Conservation (phyloP, 2,888 invertebrate species). For the Pollenia labialis region DNA sequence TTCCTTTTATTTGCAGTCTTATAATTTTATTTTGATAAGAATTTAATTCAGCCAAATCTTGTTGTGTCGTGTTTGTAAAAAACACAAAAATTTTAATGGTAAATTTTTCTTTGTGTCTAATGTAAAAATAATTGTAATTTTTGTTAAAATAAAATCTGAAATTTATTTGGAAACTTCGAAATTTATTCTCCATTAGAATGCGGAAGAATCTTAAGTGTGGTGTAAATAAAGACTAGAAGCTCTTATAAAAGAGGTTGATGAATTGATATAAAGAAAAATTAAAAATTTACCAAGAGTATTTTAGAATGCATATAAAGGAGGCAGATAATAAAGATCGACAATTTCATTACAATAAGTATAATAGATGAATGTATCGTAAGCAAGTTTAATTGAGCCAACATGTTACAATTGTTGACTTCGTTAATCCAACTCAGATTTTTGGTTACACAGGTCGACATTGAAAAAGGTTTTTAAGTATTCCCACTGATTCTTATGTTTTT, state of each 20-base stretch:
- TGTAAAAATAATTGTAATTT: slow-evolving; percentile 69
- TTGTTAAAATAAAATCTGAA: slow-evolving; percentile 43
- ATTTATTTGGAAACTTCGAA: slow-evolving; percentile 46
- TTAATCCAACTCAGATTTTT: no score
- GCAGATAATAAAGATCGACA: background rate
- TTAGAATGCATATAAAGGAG: background rate
- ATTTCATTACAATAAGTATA: no score
- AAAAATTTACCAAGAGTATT: background rate
- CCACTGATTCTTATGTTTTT: no score
- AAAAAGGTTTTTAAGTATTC: no score
- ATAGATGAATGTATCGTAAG: no score
- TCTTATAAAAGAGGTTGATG: background rate
- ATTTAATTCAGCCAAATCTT: slow-evolving; percentile 69
- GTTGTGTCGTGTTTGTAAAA: slow-evolving; percentile 7
- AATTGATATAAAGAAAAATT: background rate
- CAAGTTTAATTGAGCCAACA: no score
- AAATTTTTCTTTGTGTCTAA: slow-evolving; percentile 69
- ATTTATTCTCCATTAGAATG: slow-evolving; percentile 53
- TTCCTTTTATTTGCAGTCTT: slow-evolving; percentile 44
- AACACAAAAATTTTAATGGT: slow-evolving; percentile 68
- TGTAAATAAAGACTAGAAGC: slow-evolving; percentile 21
- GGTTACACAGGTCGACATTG: no score
- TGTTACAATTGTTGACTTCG: no score
- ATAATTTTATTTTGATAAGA: slow-evolving; percentile 69
- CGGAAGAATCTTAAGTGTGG: slow-evolving; percentile 61